A percentile compares a stretch with the other conserved stretches of the same genome.
phyloP scores from a whole-genome alignment of 2,797 vertebrate genomes.

The Varecia variegata region DNA sequence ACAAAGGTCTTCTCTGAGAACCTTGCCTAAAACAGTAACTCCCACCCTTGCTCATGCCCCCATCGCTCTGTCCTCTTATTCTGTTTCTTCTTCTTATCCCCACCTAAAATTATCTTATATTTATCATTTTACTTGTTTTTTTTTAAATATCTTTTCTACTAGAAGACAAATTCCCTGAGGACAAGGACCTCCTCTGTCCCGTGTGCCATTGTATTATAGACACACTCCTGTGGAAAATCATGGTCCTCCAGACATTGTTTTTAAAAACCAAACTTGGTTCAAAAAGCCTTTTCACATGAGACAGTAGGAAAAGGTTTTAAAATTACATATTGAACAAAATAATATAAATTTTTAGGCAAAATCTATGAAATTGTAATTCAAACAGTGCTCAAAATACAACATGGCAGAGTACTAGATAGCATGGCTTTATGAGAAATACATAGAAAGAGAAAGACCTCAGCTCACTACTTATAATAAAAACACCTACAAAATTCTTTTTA shows the following conservation, averaged over 20 bases:
- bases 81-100: background rate
- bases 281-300: background rate
- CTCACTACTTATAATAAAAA: background rate
- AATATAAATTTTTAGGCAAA: conserved; percentile 13
- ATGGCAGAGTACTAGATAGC: background rate
- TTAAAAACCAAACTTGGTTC: background rate
- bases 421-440: conserved; percentile 6
- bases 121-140: background rate
- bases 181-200: background rate
- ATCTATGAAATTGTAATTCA: background rate
- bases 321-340: background rate
- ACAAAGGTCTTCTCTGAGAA: background rate
- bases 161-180: background rate
- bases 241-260: background rate
- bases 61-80: background rate
- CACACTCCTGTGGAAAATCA: background rate
- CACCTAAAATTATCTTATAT: background rate
- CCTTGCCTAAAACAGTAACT: background rate
- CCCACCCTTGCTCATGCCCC: background rate
- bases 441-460: background rate
- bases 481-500: background rate
- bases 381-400: background rate
- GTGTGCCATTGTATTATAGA: background rate
- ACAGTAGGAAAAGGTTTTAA: background rate
- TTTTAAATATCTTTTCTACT: background rate